Conservation (phyloP, 2,797 vertebrate genomes). For the Sebastes steindachneri region DNA sequence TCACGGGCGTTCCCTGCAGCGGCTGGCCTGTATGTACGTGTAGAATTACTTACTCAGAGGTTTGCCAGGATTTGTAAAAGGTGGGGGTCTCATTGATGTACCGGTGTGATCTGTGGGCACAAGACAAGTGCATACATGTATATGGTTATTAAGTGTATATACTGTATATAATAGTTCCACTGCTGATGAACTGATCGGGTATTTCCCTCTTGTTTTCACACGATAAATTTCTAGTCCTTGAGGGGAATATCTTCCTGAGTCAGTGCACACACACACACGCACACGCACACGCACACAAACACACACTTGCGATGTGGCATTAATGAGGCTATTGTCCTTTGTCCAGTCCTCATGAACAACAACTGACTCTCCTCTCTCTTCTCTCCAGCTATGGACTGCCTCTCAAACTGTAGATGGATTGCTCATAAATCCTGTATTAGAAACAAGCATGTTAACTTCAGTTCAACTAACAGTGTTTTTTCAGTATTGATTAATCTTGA, state of each 20-base stretch:
- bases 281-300: not conserved
- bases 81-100: not conserved
- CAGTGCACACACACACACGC: not conserved
- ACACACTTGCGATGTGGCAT: constrained; percentile 33
- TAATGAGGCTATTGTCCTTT: constrained; percentile 67
- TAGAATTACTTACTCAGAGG: constrained; percentile 29
- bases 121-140: not conserved
- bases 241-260: constrained; percentile 11
- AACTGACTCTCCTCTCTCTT: constrained; percentile 32
- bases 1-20: constrained; percentile 8
- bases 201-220: not conserved
- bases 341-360: constrained; percentile 48
- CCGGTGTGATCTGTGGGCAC: not conserved
- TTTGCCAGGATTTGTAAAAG: constrained; percentile 20
- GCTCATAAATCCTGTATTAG: not conserved
- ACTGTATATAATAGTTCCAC: no score
- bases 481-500: not conserved
- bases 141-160: not conserved
- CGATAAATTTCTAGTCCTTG: not conserved
- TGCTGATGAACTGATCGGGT: not conserved
- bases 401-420: constrained; percentile 5
- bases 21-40: not conserved
- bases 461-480: not conserved
- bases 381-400: not conserved
- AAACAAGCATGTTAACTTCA: not conserved